Evolutionary conservation across 1,140 invertebrate genomes (phyloP).

Genomic region (Heliconius nattereri): DNA sequence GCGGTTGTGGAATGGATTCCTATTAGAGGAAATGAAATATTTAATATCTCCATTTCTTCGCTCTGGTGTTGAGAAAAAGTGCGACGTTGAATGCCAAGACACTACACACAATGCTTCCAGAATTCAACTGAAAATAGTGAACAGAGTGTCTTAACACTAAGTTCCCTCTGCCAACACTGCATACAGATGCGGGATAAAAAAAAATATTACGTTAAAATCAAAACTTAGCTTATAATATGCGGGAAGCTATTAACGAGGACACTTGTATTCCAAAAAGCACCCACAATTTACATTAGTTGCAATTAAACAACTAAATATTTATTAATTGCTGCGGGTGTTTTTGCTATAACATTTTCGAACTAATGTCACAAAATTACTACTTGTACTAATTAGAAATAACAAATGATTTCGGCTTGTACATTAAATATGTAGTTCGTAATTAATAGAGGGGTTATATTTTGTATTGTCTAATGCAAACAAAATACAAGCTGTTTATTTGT

Average conservation of each 20-base stretch:
- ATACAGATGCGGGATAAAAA: too few species aligned
- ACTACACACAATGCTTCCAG: too few species aligned
- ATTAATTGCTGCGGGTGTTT: slow-evolving; percentile 35
- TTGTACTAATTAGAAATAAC: slow-evolving; percentile 30
- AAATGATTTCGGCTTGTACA: slow-evolving; percentile 30
- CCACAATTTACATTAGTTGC: slow-evolving; percentile 35
- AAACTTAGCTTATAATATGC: background rate
- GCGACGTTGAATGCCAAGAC: too few species aligned
- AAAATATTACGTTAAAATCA: background rate
- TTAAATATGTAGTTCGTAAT: slow-evolving; percentile 25
- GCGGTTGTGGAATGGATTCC: too few species aligned
- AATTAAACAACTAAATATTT: slow-evolving; percentile 39
- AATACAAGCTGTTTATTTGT: background rate
- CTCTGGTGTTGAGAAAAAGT: too few species aligned
- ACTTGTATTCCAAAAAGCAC: slow-evolving; percentile 30
- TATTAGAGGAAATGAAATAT: too few species aligned
- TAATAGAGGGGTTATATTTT: slow-evolving; percentile 12
- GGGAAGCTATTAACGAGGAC: slow-evolving; percentile 16
- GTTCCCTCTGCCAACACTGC: too few species aligned
- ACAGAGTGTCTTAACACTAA: too few species aligned
- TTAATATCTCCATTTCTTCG: too few species aligned
- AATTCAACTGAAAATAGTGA: too few species aligned
- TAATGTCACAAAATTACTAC: slow-evolving; percentile 29
- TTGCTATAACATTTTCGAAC: slow-evolving; percentile 25
- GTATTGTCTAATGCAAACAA: background rate